Percentiles rank a stretch among this genome's conserved stretches.
Evolutionary conservation across 2,113 vertebrate species (phyloP).

Genomic region (Rhodinocichla rosea): DNA sequence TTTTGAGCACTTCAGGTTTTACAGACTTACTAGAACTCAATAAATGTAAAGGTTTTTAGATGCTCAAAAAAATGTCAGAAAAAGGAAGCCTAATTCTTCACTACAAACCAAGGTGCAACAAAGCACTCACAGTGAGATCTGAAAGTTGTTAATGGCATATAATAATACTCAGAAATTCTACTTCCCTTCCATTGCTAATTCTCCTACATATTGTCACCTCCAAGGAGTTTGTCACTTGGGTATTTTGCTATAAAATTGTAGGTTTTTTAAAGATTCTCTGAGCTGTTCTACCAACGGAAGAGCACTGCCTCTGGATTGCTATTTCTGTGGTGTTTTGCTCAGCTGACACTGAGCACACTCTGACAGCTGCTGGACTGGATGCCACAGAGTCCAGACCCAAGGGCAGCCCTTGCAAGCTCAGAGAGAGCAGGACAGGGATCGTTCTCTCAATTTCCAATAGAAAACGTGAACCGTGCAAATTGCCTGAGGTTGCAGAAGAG

Average conservation of each 20-base stretch:
- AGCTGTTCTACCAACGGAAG: rapidly evolving
- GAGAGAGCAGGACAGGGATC: background rate
- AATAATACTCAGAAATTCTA: slow-evolving; percentile 19
- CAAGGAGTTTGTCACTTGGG: slow-evolving; percentile 24
- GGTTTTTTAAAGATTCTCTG: background rate
- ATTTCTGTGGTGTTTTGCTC: background rate
- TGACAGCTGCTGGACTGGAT: background rate
- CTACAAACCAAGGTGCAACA: background rate
- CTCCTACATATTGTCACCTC: slow-evolving; percentile 37
- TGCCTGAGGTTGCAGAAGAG: background rate
- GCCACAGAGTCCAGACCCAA: background rate
- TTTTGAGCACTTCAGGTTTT: slow-evolving; percentile 11
- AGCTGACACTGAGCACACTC: background rate
- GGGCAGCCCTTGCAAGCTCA: background rate
- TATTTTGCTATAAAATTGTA: background rate
- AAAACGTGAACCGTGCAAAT: background rate
- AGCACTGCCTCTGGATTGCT: background rate
- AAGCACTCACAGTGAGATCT: slow-evolving; percentile 41
- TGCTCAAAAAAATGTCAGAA: background rate
- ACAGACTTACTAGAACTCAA: background rate
- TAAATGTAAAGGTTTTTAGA: background rate
- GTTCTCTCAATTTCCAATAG: background rate
- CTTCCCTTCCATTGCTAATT: slow-evolving; percentile 34
- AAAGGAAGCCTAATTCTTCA: slow-evolving; percentile 10
- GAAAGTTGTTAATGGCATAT: slow-evolving; percentile 50